Percentiles rank a stretch among this genome's conserved stretches.
phyloP scores from a whole-genome alignment of 2,797 vertebrate genomes.

The Lagocephalus sceleratus region DNA sequence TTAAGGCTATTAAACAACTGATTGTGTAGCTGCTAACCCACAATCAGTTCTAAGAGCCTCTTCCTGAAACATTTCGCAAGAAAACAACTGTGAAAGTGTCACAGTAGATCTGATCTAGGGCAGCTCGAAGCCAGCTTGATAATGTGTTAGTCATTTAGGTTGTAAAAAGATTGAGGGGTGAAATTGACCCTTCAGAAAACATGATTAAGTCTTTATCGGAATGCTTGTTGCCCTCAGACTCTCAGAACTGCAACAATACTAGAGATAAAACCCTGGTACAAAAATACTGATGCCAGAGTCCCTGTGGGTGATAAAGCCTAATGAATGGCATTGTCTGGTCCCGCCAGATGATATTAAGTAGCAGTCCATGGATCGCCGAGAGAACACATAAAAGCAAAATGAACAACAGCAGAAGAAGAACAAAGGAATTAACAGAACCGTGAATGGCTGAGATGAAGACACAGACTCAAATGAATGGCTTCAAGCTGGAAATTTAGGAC shows the following conservation, averaged over 20 bases:
- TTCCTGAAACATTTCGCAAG: slow-evolving; percentile 29
- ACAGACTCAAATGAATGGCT: slow-evolving; percentile 31
- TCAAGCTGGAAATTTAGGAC: slow-evolving; percentile 38
- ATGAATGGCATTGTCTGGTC: slow-evolving; percentile 36
- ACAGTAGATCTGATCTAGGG: slow-evolving; percentile 28
- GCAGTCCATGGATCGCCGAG: slow-evolving; percentile 21
- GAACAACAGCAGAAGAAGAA: slow-evolving; percentile 11
- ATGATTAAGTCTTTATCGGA: slow-evolving; percentile 46
- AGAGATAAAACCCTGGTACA: slow-evolving; percentile 23
- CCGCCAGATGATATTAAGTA: slow-evolving; percentile 32
- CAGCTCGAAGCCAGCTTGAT: slow-evolving; percentile 23
- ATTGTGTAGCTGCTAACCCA: neutral
- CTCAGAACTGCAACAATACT: slow-evolving; percentile 27
- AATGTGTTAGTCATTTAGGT: slow-evolving; percentile 42
- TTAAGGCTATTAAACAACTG: too few relatives aligned
- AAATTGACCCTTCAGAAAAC: slow-evolving; percentile 35
- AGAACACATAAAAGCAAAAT: slow-evolving; percentile 26
- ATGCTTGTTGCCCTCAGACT: slow-evolving; percentile 36
- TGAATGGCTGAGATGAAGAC: slow-evolving; percentile 30
- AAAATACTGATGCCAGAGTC: slow-evolving; percentile 28
- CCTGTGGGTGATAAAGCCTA: slow-evolving; percentile 46
- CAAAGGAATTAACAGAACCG: slow-evolving; percentile 18
- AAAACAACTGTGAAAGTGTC: slow-evolving; percentile 18
- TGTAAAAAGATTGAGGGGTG: slow-evolving; percentile 30
- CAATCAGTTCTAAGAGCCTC: slow-evolving; percentile 5